Conservation (phyloP, 1,140 invertebrate genomes). For the Onthophagus taurus region DNA sequence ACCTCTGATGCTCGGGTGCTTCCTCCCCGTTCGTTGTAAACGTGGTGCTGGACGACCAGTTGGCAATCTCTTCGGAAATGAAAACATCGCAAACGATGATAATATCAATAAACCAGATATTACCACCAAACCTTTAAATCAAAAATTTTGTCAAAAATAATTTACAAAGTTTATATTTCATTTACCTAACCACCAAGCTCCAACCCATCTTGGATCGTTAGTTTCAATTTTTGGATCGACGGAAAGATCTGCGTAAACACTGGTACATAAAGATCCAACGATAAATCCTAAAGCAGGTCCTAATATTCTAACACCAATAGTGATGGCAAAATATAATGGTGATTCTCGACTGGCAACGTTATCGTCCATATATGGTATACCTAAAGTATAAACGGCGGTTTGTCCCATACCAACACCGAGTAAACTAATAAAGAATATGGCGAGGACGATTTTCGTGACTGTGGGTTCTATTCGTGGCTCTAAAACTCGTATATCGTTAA, state of each 20-base stretch:
- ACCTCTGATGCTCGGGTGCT: conserved; percentile 50
- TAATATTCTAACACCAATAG: conserved; percentile 82
- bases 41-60: conserved; percentile 40
- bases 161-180: background rate
- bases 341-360: conserved; percentile 86
- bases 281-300: conserved; percentile 86
- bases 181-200: conserved; percentile 84
- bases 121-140: conserved; percentile 57
- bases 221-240: conserved; percentile 65
- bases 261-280: conserved; percentile 81
- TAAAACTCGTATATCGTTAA: conserved; percentile 43
- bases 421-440: conserved; percentile 78
- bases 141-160: conserved; percentile 6
- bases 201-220: conserved; percentile 82
- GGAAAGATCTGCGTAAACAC: conserved; percentile 74
- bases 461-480: conserved; percentile 59
- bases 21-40: conserved; percentile 37
- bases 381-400: conserved; percentile 86
- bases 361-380: conserved; percentile 90
- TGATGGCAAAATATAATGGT: conserved; percentile 89
- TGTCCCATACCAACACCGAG: conserved; percentile 87
- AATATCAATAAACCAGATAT: conserved; percentile 70
- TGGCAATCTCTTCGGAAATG: conserved; percentile 65
- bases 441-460: conserved; percentile 67
- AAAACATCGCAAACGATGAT: conserved; percentile 77